Evolutionary conservation across 2,888 invertebrate species (phyloP).

Genomic region (Clitarchus hookeri): DNA sequence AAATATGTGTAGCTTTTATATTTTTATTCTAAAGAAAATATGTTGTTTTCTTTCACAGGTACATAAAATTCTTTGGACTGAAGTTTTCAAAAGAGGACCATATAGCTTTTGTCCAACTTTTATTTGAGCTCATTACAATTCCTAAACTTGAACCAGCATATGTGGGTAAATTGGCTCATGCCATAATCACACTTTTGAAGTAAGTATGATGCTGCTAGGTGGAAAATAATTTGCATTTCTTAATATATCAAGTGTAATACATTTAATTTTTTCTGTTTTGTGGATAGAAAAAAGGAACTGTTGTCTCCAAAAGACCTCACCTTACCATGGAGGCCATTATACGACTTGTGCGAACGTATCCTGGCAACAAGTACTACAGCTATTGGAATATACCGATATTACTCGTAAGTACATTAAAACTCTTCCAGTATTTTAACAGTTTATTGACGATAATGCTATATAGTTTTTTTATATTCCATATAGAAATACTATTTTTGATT

Average conservation of each 20-base stretch:
- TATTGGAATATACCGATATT: constrained; percentile 64
- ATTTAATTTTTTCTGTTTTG: neutral
- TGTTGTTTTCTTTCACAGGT: constrained; percentile 60
- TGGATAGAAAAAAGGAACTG: constrained; percentile 72
- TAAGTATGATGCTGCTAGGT: constrained; percentile 58
- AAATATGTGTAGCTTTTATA: too few species aligned
- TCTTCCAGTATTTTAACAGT: too few species aligned
- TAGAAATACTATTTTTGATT: too few species aligned
- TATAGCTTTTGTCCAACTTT: constrained; percentile 75
- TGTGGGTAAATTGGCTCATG: constrained; percentile 71
- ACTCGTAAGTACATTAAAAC: constrained; percentile 56
- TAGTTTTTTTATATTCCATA: too few species aligned
- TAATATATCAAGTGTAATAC: neutral
- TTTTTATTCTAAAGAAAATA: too few species aligned
- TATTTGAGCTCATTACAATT: constrained; percentile 75
- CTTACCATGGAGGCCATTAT: constrained; percentile 85
- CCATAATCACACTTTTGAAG: constrained; percentile 73
- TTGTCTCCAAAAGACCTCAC: constrained; percentile 78
- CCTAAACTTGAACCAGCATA: constrained; percentile 77
- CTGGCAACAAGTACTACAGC: constrained; percentile 58
- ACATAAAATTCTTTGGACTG: constrained; percentile 79
- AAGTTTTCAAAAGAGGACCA: constrained; percentile 93
- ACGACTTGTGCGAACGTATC: constrained; percentile 66
- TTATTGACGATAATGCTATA: too few species aligned
- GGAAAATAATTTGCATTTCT: neutral